phyloP scores from a whole-genome alignment of 2,113 vertebrate species.

The Ciconia stormi region DNA sequence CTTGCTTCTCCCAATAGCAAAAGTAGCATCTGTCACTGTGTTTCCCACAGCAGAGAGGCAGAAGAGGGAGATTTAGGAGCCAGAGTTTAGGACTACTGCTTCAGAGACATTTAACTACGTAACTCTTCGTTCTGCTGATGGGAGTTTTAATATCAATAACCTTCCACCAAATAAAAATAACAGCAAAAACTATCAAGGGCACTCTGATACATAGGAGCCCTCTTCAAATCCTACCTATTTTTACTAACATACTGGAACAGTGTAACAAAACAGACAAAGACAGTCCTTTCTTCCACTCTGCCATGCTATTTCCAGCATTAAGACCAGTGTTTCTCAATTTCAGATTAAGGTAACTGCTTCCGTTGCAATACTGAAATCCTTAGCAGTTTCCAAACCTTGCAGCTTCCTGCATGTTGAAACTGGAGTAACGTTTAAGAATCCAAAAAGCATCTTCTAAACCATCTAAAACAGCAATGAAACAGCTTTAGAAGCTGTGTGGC shows the following conservation, averaged over 20 bases:
- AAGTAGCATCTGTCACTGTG: background rate
- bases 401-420: background rate
- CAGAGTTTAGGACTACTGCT: background rate
- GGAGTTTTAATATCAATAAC: background rate
- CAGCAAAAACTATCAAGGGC: background rate
- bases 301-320: background rate
- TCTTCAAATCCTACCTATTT: background rate
- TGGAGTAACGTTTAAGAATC: background rate
- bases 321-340: background rate
- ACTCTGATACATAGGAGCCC: background rate
- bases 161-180: background rate
- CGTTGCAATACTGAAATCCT: background rate
- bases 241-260: background rate
- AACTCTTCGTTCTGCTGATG: background rate
- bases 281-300: background rate
- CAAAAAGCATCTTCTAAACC: background rate
- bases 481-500: background rate
- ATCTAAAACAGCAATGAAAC: background rate
- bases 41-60: background rate
- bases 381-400: background rate
- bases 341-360: background rate
- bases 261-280: background rate
- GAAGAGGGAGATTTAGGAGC: background rate
- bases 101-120: background rate
- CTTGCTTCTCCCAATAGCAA: background rate